Evolutionary conservation across 2,888 invertebrate genomes (phyloP).

Genomic region (Abrostola tripartita): DNA sequence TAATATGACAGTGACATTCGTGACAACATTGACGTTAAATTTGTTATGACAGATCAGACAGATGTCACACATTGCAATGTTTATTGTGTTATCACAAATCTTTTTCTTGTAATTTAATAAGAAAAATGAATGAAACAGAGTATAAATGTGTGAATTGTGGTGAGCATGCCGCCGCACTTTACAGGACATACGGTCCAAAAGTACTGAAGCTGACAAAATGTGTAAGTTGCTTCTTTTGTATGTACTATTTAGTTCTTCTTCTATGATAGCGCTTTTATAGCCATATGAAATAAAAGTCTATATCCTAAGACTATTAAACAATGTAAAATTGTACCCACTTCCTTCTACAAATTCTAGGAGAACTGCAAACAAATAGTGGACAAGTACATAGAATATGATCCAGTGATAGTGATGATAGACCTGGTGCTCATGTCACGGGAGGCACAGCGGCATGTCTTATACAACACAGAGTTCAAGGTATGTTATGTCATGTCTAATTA

Average conservation of each 20-base stretch:
- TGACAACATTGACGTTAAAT: not conserved
- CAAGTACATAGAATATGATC: conserved; percentile 97
- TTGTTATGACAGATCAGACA: not conserved
- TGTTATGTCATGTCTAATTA: conserved; percentile 22
- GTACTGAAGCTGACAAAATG: conserved; percentile 93
- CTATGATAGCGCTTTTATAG: no score
- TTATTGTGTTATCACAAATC: not conserved
- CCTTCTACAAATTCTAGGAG: conserved; percentile 86
- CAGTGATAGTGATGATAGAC: conserved; percentile 95
- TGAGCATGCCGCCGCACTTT: conserved; percentile 88
- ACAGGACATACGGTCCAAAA: conserved; percentile 91
- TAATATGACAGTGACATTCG: not conserved
- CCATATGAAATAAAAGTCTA: no score
- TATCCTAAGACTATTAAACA: no score
- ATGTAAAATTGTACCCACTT: no score
- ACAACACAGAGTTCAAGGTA: conserved; percentile 94
- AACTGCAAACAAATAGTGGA: conserved; percentile 93
- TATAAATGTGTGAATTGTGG: conserved; percentile 92
- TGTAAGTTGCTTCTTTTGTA: conserved; percentile 84
- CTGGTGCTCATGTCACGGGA: conserved; percentile 93
- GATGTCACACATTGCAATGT: not conserved
- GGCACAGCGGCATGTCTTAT: conserved; percentile 95
- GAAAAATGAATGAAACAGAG: conserved; percentile 57
- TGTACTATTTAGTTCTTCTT: not conserved
- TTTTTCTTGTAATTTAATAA: not conserved